phyloP scores from a whole-genome alignment of 2,113 vertebrate genomes.

The Chiloscyllium plagiosum region DNA sequence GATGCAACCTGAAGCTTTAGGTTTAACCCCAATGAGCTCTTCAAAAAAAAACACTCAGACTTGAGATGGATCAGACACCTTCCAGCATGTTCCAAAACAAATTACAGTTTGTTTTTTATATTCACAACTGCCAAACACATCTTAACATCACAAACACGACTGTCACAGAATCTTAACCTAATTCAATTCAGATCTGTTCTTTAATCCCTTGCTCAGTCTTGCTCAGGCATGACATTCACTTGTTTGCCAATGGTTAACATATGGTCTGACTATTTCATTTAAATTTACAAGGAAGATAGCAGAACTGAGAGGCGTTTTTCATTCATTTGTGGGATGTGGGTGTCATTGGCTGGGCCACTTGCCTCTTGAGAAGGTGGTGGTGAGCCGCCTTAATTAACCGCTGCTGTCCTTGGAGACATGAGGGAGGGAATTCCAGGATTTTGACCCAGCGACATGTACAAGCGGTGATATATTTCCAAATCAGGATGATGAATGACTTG shows the following conservation, averaged over 20 bases:
- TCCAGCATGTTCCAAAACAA: neutral
- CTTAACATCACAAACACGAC: neutral
- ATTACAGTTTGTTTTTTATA: neutral
- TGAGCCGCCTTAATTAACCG: too few relatives aligned
- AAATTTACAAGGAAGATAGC: neutral
- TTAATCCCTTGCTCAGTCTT: neutral
- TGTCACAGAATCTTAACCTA: neutral
- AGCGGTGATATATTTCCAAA: too few relatives aligned
- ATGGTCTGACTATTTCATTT: neutral
- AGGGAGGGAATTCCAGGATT: too few relatives aligned
- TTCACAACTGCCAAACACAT: neutral
- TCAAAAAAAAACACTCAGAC: neutral
- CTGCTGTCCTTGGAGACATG: too few relatives aligned
- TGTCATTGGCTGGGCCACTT: too few relatives aligned
- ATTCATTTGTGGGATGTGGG: too few relatives aligned
- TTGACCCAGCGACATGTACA: too few relatives aligned
- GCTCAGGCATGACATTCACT: neutral
- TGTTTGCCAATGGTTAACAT: neutral
- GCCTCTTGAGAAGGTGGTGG: too few relatives aligned
- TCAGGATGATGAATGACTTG: too few relatives aligned
- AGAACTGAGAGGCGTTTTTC: too few relatives aligned
- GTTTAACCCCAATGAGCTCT: neutral
- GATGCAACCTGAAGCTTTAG: neutral
- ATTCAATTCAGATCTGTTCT: neutral
- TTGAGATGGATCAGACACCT: neutral